These are phyloP conservation scores for Gymnoscopelus microlampas DNA, from an alignment of 2,797 vertebrate genomes.

Conservation along the genomic window DNA sequence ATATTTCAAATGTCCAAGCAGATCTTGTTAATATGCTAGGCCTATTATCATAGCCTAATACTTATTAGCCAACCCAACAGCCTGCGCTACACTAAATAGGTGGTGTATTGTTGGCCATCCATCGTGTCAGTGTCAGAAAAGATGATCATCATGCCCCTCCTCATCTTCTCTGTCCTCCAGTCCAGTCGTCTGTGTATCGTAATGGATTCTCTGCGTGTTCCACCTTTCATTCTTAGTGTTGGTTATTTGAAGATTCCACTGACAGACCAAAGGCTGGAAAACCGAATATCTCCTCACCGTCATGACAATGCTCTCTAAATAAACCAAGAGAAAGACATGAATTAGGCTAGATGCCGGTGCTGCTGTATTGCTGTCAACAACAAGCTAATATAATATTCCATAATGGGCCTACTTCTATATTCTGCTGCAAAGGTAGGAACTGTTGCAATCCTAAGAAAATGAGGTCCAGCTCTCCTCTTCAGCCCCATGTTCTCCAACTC, in stretches of 20 bases:
- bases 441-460: slow-evolving; percentile 48
- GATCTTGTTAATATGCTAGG: too few species aligned
- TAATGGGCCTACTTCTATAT: slow-evolving; percentile 74
- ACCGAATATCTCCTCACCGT: slow-evolving; percentile 86
- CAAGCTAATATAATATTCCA: not conserved
- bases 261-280: slow-evolving; percentile 39
- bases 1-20: not conserved
- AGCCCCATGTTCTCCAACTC: slow-evolving; percentile 85
- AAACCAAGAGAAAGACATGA: slow-evolving; percentile 4
- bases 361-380: not conserved
- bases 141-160: not conserved
- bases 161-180: slow-evolving; percentile 30
- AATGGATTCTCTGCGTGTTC: not conserved
- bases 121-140: too few species aligned
- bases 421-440: slow-evolving; percentile 46
- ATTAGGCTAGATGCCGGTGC: slow-evolving; percentile 16
- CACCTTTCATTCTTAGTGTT: slow-evolving; percentile 21
- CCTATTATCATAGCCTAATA: too few species aligned
- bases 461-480: slow-evolving; percentile 65
- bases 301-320: slow-evolving; percentile 84
- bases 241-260: slow-evolving; percentile 30
- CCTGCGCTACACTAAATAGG: too few species aligned
- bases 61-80: too few species aligned
- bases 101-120: too few species aligned
- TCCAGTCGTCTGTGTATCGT: not conserved